phyloP scores from a whole-genome alignment of 2,888 invertebrate species.

The Thysanoteuthis rhombus region DNA sequence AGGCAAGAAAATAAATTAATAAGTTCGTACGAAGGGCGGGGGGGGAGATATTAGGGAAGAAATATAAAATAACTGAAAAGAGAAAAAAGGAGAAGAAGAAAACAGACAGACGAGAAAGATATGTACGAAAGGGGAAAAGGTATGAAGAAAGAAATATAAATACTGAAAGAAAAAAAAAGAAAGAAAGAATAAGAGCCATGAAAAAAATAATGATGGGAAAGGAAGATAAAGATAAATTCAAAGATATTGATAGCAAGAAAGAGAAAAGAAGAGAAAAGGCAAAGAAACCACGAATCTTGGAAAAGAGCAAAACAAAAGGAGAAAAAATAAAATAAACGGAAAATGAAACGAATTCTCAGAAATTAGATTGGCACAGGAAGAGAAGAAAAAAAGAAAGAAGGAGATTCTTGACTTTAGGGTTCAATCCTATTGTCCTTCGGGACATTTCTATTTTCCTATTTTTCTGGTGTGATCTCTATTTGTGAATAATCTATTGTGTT shows the following conservation, averaged over 20 bases:
- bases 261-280: not conserved
- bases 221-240: not conserved
- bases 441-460: not conserved
- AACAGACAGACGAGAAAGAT: too few relatives aligned
- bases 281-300: not conserved
- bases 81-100: too few relatives aligned
- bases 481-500: not conserved
- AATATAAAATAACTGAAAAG: too few relatives aligned
- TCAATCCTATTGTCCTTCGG: not conserved
- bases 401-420: not conserved
- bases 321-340: not conserved
- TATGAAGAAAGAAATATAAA: too few relatives aligned
- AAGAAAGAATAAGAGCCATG: too few relatives aligned
- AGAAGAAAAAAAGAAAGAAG: not conserved
- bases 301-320: not conserved
- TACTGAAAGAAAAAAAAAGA: too few relatives aligned
- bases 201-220: not conserved
- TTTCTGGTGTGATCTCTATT: not conserved
- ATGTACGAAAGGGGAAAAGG: too few relatives aligned
- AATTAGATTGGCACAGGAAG: not conserved
- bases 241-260: not conserved
- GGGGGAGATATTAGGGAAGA: too few relatives aligned
- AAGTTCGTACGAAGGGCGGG: too few relatives aligned
- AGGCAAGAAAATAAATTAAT: too few relatives aligned
- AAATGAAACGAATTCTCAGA: not conserved